Conservation (phyloP, 2,113 vertebrate genomes). For the Neoarius graeffei region DNA sequence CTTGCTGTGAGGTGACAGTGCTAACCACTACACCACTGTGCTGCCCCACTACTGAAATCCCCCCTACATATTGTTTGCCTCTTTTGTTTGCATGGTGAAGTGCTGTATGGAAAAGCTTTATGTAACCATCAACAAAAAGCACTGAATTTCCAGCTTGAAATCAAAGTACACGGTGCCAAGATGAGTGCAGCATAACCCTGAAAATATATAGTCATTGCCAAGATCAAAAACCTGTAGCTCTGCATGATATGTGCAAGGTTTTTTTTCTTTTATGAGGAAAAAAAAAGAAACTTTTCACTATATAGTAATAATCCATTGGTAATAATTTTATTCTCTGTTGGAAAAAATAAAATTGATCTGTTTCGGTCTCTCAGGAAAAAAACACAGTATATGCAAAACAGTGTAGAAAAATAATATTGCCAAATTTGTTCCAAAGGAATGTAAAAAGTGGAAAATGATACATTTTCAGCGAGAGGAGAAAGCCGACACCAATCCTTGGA, state of each 20-base stretch:
- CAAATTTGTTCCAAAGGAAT: background rate
- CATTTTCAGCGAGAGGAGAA: background rate
- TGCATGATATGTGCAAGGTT: background rate
- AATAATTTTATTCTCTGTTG: slow-evolving; percentile 45
- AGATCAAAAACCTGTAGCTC: background rate
- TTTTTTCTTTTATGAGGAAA: background rate
- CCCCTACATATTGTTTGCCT: background rate
- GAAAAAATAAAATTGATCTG: slow-evolving; percentile 16
- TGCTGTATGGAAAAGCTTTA: background rate
- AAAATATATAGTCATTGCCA: background rate
- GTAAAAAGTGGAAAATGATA: background rate
- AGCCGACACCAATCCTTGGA: background rate
- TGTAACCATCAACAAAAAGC: background rate
- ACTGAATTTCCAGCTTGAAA: background rate
- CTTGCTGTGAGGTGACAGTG: too few relatives aligned
- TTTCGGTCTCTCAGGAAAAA: slow-evolving; percentile 47
- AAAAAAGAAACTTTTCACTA: background rate
- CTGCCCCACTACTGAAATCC: background rate
- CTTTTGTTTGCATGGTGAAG: background rate
- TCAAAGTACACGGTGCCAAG: background rate
- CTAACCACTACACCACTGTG: too few relatives aligned
- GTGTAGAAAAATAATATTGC: slow-evolving; percentile 61
- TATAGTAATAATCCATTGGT: background rate
- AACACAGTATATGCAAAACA: slow-evolving; percentile 3
- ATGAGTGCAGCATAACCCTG: background rate